Evolutionary conservation across 2,113 vertebrate genomes (phyloP).

Genomic region (Thermophis baileyi): DNA sequence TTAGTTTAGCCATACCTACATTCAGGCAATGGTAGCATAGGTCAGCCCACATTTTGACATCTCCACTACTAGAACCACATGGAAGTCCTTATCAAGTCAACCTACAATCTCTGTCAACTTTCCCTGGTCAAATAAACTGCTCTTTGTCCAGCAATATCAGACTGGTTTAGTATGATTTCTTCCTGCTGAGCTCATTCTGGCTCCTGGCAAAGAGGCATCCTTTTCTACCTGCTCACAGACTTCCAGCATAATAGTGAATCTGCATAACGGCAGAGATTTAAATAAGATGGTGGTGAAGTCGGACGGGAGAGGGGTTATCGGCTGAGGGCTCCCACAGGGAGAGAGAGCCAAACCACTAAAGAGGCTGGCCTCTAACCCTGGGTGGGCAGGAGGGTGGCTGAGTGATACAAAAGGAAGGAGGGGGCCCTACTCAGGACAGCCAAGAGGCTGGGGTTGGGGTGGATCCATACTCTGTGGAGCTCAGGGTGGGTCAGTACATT

Average conservation of each 20-base stretch:
- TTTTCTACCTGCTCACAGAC: background rate
- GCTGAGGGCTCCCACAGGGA: no score
- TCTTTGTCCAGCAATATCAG: background rate
- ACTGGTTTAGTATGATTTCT: background rate
- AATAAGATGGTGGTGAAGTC: no score
- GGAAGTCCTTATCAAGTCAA: background rate
- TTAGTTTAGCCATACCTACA: background rate
- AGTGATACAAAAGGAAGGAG: no score
- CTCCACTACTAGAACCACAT: background rate
- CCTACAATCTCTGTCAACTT: background rate
- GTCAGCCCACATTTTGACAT: background rate
- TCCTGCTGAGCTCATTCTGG: background rate
- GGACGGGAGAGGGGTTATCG: no score
- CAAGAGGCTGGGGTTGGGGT: no score
- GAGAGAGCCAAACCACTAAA: no score
- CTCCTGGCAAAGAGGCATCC: background rate
- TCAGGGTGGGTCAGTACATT: no score
- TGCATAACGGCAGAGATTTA: background rate
- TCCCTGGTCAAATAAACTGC: background rate
- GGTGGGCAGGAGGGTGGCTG: no score
- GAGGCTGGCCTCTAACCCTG: no score
- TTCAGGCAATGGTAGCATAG: background rate
- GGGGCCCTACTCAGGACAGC: no score
- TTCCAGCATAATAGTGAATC: background rate
- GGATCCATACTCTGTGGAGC: no score